Evolutionary conservation across 2,797 vertebrate species (phyloP), one percentile per base, ranked within the genome.

Genomic region (Lophius americanus): DNA sequence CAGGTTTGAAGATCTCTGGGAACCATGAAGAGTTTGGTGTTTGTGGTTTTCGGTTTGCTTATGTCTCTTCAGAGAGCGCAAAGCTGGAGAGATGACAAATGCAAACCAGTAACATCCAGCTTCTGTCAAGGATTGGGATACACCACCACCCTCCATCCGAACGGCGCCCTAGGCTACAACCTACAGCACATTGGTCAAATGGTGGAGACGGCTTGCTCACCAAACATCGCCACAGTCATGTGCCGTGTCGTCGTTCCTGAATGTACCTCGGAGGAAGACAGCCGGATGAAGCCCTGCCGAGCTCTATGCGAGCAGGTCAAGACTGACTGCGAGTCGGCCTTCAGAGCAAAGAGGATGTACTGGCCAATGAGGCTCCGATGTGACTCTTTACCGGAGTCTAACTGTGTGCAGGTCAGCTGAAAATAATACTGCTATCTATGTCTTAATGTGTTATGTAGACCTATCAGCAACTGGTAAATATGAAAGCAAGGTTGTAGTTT

Each of bases 71-170:
- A 32, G 48, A 52, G 8, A n/a, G 54, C 65, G 0, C 54, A 43
- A 0, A 1, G 55, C 47, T 14, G 4, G 4, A 48, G 6, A n/a
- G n/a, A 71, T 7, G 65, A 68, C 0, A 49, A 1, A 9, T 92
- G 91, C 75, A 75, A 41, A 37, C 81, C 88, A 0, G 0, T 92
- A 1, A 86, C 75, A 0, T 12, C 76, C 58, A 71, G 10, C 57
- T 90, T 91, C 32, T 92, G 91, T 44, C 73, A 70, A 33, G 70
- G 72, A 5, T 23, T 88, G 66, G 87, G 88, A 2, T 91, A 92
- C 82, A 61, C 51, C 42, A 81, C 79, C 0, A 82, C n/a, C 54
- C 48, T 11, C 12, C 11, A 81, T 14, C 89, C 87, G 0, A 66
- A 0, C 0, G 86, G 88, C 5, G 70, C 13, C 0, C 0, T 0